A percentile compares a stretch with the other conserved stretches of the same genome.
Evolutionary conservation across 2,888 invertebrate genomes (phyloP).

Genomic region (Vesta saturnalis): DNA sequence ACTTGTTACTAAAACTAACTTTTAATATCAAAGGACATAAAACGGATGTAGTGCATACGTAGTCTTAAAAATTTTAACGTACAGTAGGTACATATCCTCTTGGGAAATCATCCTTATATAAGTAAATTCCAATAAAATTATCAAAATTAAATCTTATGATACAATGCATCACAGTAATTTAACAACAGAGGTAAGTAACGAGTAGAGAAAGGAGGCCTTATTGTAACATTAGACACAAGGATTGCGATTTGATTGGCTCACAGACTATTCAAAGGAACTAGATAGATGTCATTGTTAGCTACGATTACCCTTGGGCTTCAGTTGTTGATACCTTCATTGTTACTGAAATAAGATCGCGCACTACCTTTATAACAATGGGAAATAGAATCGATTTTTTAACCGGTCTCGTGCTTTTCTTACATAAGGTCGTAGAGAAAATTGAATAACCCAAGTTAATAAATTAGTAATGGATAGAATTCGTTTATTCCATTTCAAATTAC

Average conservation of each 20-base stretch:
- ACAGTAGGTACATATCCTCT: not conserved
- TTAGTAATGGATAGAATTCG: conserved; percentile 26
- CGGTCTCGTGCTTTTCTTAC: conserved; percentile 13
- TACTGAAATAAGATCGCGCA: conserved; percentile 52
- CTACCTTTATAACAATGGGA: conserved; percentile 34
- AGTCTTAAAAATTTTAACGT: not conserved
- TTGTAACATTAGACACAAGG: conserved; percentile 23
- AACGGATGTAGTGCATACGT: no score
- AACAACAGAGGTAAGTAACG: conserved; percentile 32
- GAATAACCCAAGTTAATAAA: conserved; percentile 35
- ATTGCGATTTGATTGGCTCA: conserved; percentile 31
- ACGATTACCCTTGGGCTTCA: conserved; percentile 60
- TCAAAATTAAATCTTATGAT: conserved; percentile 37
- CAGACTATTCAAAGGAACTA: conserved; percentile 39
- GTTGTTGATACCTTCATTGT: conserved; percentile 58
- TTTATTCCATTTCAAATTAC: conserved; percentile 4
- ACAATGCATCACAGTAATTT: conserved; percentile 29
- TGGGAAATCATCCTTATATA: conserved; percentile 23
- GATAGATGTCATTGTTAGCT: conserved; percentile 57
- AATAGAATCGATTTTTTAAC: conserved; percentile 40
- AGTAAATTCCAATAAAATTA: conserved; percentile 25
- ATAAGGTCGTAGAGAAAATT: conserved; percentile 25
- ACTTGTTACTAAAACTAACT: no score
- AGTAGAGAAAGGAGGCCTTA: conserved; percentile 23
- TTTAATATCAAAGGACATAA: no score